Base-by-base conservation (phyloP, 2,113 vertebrate species). In the Alosa alosa region DNA sequence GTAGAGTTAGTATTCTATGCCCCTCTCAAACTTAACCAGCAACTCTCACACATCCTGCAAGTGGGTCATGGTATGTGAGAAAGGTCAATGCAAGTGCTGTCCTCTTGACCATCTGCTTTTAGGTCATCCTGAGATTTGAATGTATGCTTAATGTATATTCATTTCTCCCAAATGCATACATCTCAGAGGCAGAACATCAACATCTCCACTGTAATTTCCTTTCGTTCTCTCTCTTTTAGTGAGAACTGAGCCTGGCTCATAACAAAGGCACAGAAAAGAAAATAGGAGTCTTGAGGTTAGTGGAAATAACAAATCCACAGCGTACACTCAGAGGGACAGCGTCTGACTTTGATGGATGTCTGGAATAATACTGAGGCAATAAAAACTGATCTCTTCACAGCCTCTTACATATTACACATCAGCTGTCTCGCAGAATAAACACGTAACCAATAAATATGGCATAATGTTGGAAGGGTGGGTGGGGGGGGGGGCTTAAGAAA, bases 401-500 rank as follows among this genome's bases (percentile, higher is more conserved):
- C 50, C 17, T 81, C 31, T 60, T 75, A 72, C 68, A n/a, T 49
- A 52, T 57, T 72, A 25, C 8, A 41, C 82, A 52, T 25, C 75
- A 68, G 75, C 50, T 31, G 22, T 68, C 82, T 81, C 50, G 60
- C 50, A 78, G 68, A 87, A 87, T 84, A 82, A 88, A 85, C 81
- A 85, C 47, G 50, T 46, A 75, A 83, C 50, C 84, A 20, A 86
- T 81, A 78, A 78, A 78, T 78, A 36, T 36, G 13, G 72, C 72
- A 78, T 78, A 78, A 78, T 78, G 31, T 78, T 78, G 41, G 41
- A 44, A 4, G 41, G 41, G 4, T 36, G 0, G 15, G 72, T 13
- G 31, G 72, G 72, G 72, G 36, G 31, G 72, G 72, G 13, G 25
- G 36, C 72, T 78, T 78, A 78, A 78, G 15, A 78, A 78, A 39